Evolutionary conservation across 2,113 vertebrate genomes (phyloP), one percentile per base, ranked within the genome.

Genomic region (Tringa solitaria): DNA sequence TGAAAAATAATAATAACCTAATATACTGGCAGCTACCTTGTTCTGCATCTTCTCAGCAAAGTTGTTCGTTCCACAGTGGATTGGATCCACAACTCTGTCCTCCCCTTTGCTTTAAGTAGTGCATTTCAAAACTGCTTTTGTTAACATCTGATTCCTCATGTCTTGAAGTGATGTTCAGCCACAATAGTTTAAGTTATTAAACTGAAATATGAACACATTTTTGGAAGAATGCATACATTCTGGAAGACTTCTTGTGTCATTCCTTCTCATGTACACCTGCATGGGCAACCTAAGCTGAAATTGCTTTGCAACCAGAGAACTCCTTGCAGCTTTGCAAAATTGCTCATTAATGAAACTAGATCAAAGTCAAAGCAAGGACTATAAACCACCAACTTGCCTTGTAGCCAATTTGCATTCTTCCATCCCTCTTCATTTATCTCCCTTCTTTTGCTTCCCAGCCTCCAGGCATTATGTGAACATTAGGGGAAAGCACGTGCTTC

Each of bases 341-440:
- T 84, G 46, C 35, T 96, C 82, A 68, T 88, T 96, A 93, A 90
- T 92, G 51, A 94, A 64, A 88, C 82, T 77, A 83, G 83, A 96
- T 94, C 82, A 96, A 91, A 95, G 88, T 60, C 76, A 94, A 95
- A 93, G 79, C 60, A 88, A 96, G 78, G 87, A 95, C 91, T 84
- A 70, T 84, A 93, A 97, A 87, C 76, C 14, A 91, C 65, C 33
- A 95, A 87, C 73, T 91, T 95, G 80, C 64, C 80, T 95, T 91
- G 69, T 91, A 94, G 87, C 68, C 86, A 91, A 68, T 89, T 84
- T 95, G 46, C 80, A 89, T 91, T 97, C 91, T 96, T 95, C 89
- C 72, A 92, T 93, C 75, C 56, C 39, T 87, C 74, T 94, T 94
- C 50, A 75, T 86, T 91, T 88, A 75, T 86, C 68, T 95, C 35